A percentile compares a stretch with the other conserved stretches of the same genome.
These are phyloP conservation scores for Passer montanus DNA, from an alignment of 2,113 vertebrate genomes.

Conservation along the genomic window DNA sequence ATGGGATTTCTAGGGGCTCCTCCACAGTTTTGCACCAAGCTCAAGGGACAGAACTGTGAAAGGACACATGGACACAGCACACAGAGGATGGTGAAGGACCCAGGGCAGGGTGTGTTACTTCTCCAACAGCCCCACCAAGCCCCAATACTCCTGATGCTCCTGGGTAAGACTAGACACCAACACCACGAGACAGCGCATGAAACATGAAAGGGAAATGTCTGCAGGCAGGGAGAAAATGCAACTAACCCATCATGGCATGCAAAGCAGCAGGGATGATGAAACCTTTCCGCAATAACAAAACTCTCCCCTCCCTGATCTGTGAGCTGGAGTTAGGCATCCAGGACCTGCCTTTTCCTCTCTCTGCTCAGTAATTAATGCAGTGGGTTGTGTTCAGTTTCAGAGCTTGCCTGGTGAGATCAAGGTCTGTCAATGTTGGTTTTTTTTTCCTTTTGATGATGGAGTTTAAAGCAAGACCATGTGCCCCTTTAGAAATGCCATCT, in stretches of 20 bases:
- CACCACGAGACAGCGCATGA: fast-evolving
- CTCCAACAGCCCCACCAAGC: neutral
- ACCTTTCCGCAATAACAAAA: neutral
- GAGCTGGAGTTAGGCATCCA: neutral
- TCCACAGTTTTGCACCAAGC: neutral
- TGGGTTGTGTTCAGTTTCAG: neutral
- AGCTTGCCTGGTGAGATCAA: neutral
- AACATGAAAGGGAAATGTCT: neutral
- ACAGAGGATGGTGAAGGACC: neutral
- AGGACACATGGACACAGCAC: neutral
- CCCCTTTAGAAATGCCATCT: neutral
- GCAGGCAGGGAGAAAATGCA: neutral
- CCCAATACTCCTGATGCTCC: neutral
- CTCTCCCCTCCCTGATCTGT: neutral
- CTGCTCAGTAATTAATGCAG: neutral
- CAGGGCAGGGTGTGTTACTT: neutral
- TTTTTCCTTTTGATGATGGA: neutral
- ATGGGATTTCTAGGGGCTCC: neutral
- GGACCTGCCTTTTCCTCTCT: conserved; percentile 2
- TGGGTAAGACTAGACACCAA: neutral
- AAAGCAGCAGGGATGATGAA: neutral
- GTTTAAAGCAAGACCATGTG: neutral
- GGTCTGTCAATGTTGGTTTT: neutral
- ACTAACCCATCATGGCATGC: neutral
- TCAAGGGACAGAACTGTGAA: neutral